Evolutionary conservation across 2,113 vertebrate species (phyloP), one percentile per base, ranked within the genome.

Genomic region (Antechinus flavipes): DNA sequence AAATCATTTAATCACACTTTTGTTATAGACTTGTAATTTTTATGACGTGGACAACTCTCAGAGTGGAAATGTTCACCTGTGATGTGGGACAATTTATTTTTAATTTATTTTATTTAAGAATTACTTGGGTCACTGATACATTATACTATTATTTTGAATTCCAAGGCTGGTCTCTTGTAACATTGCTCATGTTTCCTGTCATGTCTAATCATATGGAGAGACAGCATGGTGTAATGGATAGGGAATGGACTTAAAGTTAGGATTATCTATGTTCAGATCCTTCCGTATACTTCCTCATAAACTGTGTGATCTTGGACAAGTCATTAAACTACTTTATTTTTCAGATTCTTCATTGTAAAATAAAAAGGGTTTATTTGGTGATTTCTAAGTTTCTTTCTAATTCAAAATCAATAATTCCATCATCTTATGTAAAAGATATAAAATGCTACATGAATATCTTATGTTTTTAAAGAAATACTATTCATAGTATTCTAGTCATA

Each of bases 1-100:
- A 94, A 94, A 90, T 94, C 95, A 53, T 49, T 95, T 96, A 84
- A 42, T 84, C 14, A 42, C 14, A 22, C 22, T 42, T 84, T 68
- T 68, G 58, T 68, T 84, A 16, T 84, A 16, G 68, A 8, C 6
- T 22, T 42, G 1, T 42, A n/a, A 42, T 84, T 84, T 84, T 19
- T 42, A n/a, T 84, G 35, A 42, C 19, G 1, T 42, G 16, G 16
- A 84, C n/a, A 84, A 16, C 68, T 42, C 16, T 84, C 10, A 76
- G 68, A 42, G 19, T 22, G 16, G 1, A n/a, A n/a, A 84, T 42
- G n/a, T 42, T 42, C n/a, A n/a, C 35, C n/a, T 22, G 68, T 42
- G 16, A 84, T 84, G 35, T n/a, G 42, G 68, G 68, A 1, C 1
- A 84, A 26, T 84, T 84, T 35, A 76, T 19, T 16, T 76, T 16